Conservation (phyloP, 2,888 invertebrate genomes). For the Luperina testacea region DNA sequence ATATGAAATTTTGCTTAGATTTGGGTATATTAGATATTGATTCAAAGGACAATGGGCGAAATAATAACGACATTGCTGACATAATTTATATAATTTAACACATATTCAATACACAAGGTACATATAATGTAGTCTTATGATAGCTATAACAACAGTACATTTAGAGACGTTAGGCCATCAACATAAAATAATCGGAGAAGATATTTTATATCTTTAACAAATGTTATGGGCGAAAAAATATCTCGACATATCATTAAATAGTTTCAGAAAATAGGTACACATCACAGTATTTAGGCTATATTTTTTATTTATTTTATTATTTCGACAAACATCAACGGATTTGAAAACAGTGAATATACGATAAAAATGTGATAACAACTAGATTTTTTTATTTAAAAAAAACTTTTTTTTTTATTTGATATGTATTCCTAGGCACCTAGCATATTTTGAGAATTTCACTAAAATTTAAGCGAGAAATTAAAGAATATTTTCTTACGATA, state of each 20-base stretch:
- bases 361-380: constrained; percentile 67
- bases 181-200: constrained; percentile 73
- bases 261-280: constrained; percentile 83
- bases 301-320: constrained; percentile 51
- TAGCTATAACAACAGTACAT: constrained; percentile 69
- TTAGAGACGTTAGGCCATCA: constrained; percentile 78
- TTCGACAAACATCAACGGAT: constrained; percentile 67
- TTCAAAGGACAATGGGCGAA: constrained; percentile 10
- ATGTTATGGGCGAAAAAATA: constrained; percentile 82
- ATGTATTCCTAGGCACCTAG: constrained; percentile 86
- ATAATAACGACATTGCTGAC: constrained; percentile 81
- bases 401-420: constrained; percentile 75
- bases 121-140: constrained; percentile 76
- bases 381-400: constrained; percentile 52
- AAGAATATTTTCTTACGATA: constrained; percentile 65
- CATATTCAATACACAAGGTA: constrained; percentile 84
- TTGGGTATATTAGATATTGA: background rate
- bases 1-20: constrained; percentile 38
- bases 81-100: constrained; percentile 87
- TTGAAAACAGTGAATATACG: constrained; percentile 62
- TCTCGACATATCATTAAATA: constrained; percentile 67
- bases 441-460: constrained; percentile 69
- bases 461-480: constrained; percentile 72
- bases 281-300: constrained; percentile 81
- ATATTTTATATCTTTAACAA: constrained; percentile 87